Percentiles rank a stretch among this genome's conserved stretches.
phyloP scores from a whole-genome alignment of 2,888 invertebrate species.

The Melanchra persicariae region DNA sequence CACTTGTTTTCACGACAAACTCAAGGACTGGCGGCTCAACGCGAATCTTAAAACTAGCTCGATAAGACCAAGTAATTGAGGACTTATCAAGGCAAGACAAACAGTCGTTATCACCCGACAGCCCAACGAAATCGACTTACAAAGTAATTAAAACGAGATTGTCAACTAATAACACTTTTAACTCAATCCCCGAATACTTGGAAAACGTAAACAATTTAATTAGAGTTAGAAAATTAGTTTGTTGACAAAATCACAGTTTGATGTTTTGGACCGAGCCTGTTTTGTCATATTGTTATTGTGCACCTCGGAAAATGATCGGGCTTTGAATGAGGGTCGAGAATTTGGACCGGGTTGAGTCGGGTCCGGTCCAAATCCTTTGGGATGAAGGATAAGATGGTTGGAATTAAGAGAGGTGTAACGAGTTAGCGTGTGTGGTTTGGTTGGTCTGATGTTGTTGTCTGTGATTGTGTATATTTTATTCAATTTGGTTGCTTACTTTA shows the following conservation, averaged over 20 bases:
- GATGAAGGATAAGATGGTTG: conserved; percentile 28
- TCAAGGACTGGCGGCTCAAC: conserved; percentile 24
- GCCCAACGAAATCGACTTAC: conserved; percentile 52
- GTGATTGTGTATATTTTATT: conserved; percentile 1
- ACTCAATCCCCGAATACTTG: conserved; percentile 54
- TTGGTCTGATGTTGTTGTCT: conserved; percentile 8
- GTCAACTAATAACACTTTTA: conserved; percentile 63
- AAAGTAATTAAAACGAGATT: conserved; percentile 58
- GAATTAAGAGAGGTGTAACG: conserved; percentile 35
- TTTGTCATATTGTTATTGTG: conserved; percentile 61
- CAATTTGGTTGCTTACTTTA: neutral
- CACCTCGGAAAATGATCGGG: conserved; percentile 49
- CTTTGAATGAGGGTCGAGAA: conserved; percentile 44
- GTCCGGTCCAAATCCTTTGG: conserved; percentile 31
- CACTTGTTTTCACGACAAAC: conserved; percentile 23
- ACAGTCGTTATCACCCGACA: conserved; percentile 43
- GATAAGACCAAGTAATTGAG: conserved; percentile 36
- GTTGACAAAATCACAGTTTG: conserved; percentile 62
- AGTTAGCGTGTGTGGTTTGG: conserved; percentile 26
- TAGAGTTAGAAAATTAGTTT: conserved; percentile 65
- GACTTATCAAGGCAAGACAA: conserved; percentile 43
- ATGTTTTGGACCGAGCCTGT: conserved; percentile 43
- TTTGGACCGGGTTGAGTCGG: conserved; percentile 49
- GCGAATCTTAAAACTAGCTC: conserved; percentile 38
- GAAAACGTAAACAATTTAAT: conserved; percentile 64